Percentiles rank a stretch among this genome's conserved stretches.
Evolutionary conservation across 2,113 vertebrate genomes (phyloP).

Genomic region (Cyphotilapia sp.): DNA sequence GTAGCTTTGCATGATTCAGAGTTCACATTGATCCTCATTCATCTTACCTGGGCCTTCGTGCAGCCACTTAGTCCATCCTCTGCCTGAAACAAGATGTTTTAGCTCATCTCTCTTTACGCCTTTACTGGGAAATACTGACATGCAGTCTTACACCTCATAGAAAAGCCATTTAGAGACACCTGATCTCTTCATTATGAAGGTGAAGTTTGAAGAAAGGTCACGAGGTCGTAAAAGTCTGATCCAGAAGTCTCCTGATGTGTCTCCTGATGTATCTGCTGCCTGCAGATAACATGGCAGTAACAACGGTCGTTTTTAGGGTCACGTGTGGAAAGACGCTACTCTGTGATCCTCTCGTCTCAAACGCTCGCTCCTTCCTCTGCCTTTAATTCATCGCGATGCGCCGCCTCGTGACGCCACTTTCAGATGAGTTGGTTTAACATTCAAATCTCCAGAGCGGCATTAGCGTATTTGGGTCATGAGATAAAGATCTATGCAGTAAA

Average conservation of each 20-base stretch:
- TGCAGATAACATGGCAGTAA: neutral
- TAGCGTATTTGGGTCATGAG: slow-evolving; percentile 21
- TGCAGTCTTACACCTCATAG: neutral
- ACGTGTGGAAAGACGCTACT: accelerated
- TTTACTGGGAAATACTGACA: neutral
- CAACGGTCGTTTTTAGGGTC: neutral
- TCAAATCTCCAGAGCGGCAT: neutral
- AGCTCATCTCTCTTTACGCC: neutral
- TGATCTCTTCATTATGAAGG: neutral
- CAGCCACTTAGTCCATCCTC: neutral
- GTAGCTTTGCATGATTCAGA: neutral
- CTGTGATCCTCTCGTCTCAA: neutral
- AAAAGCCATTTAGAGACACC: neutral
- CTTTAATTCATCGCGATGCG: neutral
- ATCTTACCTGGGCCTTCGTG: neutral
- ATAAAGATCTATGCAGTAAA: slow-evolving; percentile 3
- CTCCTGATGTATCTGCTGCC: neutral
- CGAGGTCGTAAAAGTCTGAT: accelerated
- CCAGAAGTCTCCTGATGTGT: neutral
- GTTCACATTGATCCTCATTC: neutral
- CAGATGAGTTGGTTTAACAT: slow-evolving; percentile 23
- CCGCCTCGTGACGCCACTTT: neutral
- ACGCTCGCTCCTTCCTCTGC: neutral
- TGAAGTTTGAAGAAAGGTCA: neutral
- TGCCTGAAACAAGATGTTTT: neutral